Evolutionary conservation across 2,888 invertebrate genomes (phyloP).

Genomic region (Lymantria monacha): DNA sequence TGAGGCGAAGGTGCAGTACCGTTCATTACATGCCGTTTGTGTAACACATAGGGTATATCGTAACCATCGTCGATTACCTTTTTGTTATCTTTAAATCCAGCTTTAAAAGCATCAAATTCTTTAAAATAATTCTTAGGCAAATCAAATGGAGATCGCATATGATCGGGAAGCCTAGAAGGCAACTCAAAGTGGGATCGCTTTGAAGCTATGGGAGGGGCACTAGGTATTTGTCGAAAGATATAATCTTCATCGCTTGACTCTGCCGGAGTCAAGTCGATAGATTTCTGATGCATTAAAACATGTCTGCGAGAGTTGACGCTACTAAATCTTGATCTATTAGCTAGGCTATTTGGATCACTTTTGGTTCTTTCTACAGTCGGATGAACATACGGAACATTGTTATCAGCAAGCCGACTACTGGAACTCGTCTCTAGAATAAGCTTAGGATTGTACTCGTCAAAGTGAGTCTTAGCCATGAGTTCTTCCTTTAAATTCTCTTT

Average conservation of each 20-base stretch:
- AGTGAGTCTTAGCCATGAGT: conserved; percentile 85
- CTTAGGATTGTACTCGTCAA: conserved; percentile 88
- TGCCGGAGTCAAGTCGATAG: conserved; percentile 91
- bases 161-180: conserved; percentile 80
- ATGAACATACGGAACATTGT: conserved; percentile 83
- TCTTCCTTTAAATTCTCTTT: conserved; percentile 84
- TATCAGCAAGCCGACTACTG: conserved; percentile 75
- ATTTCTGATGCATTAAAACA: conserved; percentile 92
- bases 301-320: conserved; percentile 89
- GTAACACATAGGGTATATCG: conserved; percentile 92
- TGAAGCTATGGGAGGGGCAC: conserved; percentile 87
- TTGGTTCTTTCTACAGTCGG: conserved; percentile 92
- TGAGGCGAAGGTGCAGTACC: conserved; percentile 87
- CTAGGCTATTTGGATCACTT: conserved; percentile 91
- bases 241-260: conserved; percentile 93
- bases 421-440: conserved; percentile 79
- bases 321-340: conserved; percentile 87
- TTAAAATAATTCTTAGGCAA: conserved; percentile 88
- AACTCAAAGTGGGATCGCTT: conserved; percentile 87
- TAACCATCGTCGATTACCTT: conserved; percentile 79
- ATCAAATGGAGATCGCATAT: conserved; percentile 86
- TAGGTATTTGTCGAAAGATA: conserved; percentile 88
- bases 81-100: conserved; percentile 75
- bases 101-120: conserved; percentile 83
- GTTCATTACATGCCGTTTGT: conserved; percentile 93